phyloP scores from a whole-genome alignment of 2,113 vertebrate species.

The Oncorhynchus clarkii region DNA sequence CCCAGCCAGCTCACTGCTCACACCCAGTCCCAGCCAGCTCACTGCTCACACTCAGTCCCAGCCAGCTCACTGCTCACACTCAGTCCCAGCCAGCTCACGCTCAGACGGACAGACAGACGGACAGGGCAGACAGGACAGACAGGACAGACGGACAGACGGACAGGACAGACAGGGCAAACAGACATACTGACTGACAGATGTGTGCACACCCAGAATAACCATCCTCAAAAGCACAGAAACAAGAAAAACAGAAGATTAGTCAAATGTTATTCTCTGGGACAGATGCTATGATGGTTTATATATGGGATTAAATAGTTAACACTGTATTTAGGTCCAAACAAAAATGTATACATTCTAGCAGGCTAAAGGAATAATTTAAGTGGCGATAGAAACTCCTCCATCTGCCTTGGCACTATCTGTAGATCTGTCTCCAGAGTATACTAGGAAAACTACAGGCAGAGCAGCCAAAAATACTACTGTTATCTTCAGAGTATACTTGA shows the following conservation, averaged over 20 bases:
- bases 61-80: conserved; percentile 47
- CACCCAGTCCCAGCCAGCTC: no score
- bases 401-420: conserved; percentile 58
- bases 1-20: no score
- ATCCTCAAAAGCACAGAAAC: conserved; percentile 39
- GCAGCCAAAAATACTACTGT: no score
- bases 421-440: conserved; percentile 56
- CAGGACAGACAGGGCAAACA: neutral
- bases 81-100: no score
- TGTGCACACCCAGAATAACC: conserved; percentile 41
- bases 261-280: conserved; percentile 40
- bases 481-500: neutral
- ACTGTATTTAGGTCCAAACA: conserved; percentile 45
- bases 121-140: neutral
- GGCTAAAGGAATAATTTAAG: conserved; percentile 62
- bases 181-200: conserved; percentile 1
- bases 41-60: no score
- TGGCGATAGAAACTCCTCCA: conserved; percentile 47
- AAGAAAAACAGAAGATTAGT: neutral
- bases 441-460: conserved; percentile 5
- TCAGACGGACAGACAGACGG: neutral
- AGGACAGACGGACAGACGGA: neutral
- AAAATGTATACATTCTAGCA: conserved; percentile 33
- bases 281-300: conserved; percentile 40
- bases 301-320: conserved; percentile 35